phyloP scores from a whole-genome alignment of 1,140 invertebrate genomes.

The Drosophila burlai region DNA sequence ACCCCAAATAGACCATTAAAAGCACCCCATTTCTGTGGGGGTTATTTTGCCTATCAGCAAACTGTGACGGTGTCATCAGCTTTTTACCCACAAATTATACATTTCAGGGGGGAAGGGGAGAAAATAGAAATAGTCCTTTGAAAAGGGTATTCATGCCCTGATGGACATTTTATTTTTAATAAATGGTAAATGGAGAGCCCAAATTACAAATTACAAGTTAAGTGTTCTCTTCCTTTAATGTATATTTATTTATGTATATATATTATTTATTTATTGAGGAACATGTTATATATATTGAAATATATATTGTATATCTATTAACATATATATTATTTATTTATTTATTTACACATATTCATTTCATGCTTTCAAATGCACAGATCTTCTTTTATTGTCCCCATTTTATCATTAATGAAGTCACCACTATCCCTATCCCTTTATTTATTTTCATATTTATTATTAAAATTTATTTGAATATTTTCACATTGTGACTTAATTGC shows the following conservation, averaged over 20 bases:
- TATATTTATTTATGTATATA: not conserved
- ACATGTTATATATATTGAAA: not conserved
- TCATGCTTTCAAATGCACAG: too few relatives aligned
- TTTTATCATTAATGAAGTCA: not conserved
- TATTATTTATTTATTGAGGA: not conserved
- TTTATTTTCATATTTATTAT: not conserved
- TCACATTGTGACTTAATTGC: not conserved
- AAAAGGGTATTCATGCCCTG: not conserved
- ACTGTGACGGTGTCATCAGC: conserved; percentile 20
- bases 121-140: not conserved
- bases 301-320: not conserved
- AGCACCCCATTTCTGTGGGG: not conserved
- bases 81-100: conserved; percentile 22
- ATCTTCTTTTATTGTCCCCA: not conserved
- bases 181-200: not conserved
- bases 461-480: conserved; percentile 3
- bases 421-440: too few relatives aligned
- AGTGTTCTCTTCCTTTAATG: not conserved
- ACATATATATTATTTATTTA: too few relatives aligned
- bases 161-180: not conserved
- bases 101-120: not conserved
- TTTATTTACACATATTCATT: too few relatives aligned
- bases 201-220: not conserved
- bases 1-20: conserved; percentile 25
- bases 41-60: conserved; percentile 1